Base-by-base conservation (phyloP, 2,888 invertebrate genomes). In the Leptopilina syphax region DNA sequence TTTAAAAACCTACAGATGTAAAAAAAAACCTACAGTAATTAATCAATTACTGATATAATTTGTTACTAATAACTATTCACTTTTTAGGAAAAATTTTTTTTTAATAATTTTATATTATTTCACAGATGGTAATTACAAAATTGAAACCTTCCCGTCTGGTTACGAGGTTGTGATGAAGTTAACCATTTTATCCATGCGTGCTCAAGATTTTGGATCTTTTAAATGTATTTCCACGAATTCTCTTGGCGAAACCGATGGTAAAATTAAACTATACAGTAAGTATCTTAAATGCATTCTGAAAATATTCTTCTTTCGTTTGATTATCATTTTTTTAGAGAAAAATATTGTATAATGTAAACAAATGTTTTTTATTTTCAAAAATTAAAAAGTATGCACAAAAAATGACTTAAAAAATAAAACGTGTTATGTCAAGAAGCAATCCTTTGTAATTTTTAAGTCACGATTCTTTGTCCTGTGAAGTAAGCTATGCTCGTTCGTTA, bases 181-280 rank as follows among this genome's bases (percentile, higher is more conserved):
- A 68, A 92, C 90, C 73, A 92, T 93, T 80, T 88, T 87, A 63
- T 88, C 91, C n/a, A 90, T 93, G 27, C 89, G 91, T 73, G 79
- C 85, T 2, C 89, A 90, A 80, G 93, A 93, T 86, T 92, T 90
- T 76, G 92, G 92, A 50, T 88, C 90, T 60, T 93, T 92, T 83
- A 89, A 89, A 77, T 93, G 93, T 81, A 88, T 92, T 70, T 92
- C 92, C 34, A 93, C 92, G 63, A 93, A 93, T 84, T 92, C 92
- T 9, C 87, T 93, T 10, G 93, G 93, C 24, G 92, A 92, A 80
- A 93, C 93, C 12, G 93, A 93, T 81, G 93, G 93, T 13, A 91
- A 89, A 83, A 93, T 93, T 82, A 92, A 92, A 84, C 83, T 93
- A 63, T 92, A 93, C 83, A 91, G 93, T 93, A 87, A 92, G 92